phyloP scores from a whole-genome alignment of 2,113 vertebrate species.

The Pimephales promelas region DNA sequence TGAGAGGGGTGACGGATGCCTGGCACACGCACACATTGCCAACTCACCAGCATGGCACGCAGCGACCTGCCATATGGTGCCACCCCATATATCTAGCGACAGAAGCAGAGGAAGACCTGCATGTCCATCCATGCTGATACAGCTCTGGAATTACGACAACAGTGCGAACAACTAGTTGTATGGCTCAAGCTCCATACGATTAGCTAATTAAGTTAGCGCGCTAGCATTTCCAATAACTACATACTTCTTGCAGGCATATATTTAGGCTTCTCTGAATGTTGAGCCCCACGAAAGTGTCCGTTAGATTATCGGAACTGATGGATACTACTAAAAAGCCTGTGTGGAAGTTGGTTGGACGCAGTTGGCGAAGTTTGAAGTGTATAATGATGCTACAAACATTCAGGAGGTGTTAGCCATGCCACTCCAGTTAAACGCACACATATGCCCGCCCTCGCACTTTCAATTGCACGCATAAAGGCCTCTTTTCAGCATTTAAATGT shows the following conservation, averaged over 20 bases:
- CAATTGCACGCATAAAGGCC: slow-evolving; percentile 4
- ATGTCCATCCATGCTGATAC: slow-evolving; percentile 56
- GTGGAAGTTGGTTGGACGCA: not conserved
- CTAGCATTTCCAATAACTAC: not conserved
- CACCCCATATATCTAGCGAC: slow-evolving; percentile 72
- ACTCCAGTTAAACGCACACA: not conserved
- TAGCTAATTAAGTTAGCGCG: slow-evolving; percentile 1
- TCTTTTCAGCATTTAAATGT: slow-evolving; percentile 12
- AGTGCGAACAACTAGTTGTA: not conserved
- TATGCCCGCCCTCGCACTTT: slow-evolving; percentile 29
- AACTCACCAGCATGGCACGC: slow-evolving; percentile 80
- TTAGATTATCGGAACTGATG: not conserved
- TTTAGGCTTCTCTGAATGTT: not conserved
- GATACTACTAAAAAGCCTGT: not conserved
- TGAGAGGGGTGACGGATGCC: slow-evolving; percentile 78
- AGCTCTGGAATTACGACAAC: slow-evolving; percentile 30
- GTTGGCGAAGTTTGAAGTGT: not conserved
- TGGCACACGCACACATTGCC: slow-evolving; percentile 76
- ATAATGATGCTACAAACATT: slow-evolving; percentile 10
- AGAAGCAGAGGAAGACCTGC: slow-evolving; percentile 60
- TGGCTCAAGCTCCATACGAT: not conserved
- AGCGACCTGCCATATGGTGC: slow-evolving; percentile 83
- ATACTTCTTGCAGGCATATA: not conserved
- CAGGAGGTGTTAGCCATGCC: slow-evolving; percentile 47
- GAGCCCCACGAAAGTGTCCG: not conserved